These are phyloP conservation scores for Cyclopterus lumpus DNA, from an alignment of 2,797 vertebrate genomes.

Conservation along the genomic window DNA sequence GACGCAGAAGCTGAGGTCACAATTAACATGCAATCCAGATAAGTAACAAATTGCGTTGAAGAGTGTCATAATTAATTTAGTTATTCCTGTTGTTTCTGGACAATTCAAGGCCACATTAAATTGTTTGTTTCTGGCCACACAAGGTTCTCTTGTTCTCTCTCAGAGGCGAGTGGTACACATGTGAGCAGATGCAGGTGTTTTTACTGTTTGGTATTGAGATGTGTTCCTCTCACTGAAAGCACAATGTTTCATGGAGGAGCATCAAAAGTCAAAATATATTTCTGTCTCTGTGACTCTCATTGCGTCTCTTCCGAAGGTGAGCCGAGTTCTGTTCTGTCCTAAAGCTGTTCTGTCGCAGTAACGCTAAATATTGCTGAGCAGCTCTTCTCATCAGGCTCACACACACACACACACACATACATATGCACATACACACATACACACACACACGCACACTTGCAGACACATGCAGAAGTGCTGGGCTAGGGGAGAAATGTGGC, in stretches of 20 bases:
- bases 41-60: neutral
- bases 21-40: neutral
- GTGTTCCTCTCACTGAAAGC: slow-evolving; percentile 6
- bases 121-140: neutral
- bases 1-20: neutral
- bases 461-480: slow-evolving; percentile 79
- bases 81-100: neutral
- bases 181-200: neutral
- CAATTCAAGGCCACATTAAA: neutral
- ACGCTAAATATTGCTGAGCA: slow-evolving; percentile 83
- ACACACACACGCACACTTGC: slow-evolving; percentile 55
- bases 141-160: neutral
- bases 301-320: slow-evolving; percentile 72
- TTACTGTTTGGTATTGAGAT: neutral
- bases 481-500: slow-evolving; percentile 82
- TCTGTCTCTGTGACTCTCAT: slow-evolving; percentile 50
- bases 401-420: slow-evolving; percentile 35
- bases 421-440: slow-evolving; percentile 38
- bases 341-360: slow-evolving; percentile 79
- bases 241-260: slow-evolving; percentile 45
- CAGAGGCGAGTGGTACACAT: neutral
- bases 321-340: slow-evolving; percentile 74
- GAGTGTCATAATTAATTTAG: neutral
- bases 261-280: slow-evolving; percentile 50
- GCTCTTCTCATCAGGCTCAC: slow-evolving; percentile 75